Base-by-base conservation (phyloP, 2,888 invertebrate species). In the Gari tellinella region DNA sequence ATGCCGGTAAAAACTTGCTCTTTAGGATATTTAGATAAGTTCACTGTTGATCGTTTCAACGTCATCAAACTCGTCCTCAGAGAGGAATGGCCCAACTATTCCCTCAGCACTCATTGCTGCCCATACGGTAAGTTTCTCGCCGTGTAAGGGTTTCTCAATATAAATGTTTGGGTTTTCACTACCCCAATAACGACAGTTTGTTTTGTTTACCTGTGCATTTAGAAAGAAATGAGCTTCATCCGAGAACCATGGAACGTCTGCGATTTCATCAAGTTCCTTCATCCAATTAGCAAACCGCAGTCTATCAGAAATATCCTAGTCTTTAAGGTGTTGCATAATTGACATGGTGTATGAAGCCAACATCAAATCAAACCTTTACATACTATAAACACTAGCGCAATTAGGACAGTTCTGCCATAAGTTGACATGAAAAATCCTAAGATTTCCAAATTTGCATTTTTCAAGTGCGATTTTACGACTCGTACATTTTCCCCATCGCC, bases 1-100 rank as follows among this genome's bases (percentile, higher is more conserved):
- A 53, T 41, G 65, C 60, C 23, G 65, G 72, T n/a, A 64, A 21
- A 49, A 65, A 64, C 15, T 48, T 65, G 2, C 38, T 65, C 37
- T 48, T 65, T 26, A 72, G 14, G 10, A 72, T 14, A 15, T 45
- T 48, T 15, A 65, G 41, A 19, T 72, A 65, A 12, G 65, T 3
- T 40, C 61, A 7, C 25, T 60, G 19, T 72, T 66, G 2, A 62
- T 37, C 17, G 72, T 72, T n/a, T 40, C 49, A 37, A 48, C 40
- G 1, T 51, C 21, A 21, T 61, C 65, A n/a, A 46, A n/a, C 1
- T 45, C 37, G 14, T 65, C 58, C 19, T 61, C 62, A 26, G 53
- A 48, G 49, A 60, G 60, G 23, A 66, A 72, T 21, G 55, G 65
- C 8, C 61, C 55, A 37, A 48, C 46, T 17, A 65, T 55, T 21